phyloP scores from a whole-genome alignment of 2,113 vertebrate genomes.

The Nannospalax galili region DNA sequence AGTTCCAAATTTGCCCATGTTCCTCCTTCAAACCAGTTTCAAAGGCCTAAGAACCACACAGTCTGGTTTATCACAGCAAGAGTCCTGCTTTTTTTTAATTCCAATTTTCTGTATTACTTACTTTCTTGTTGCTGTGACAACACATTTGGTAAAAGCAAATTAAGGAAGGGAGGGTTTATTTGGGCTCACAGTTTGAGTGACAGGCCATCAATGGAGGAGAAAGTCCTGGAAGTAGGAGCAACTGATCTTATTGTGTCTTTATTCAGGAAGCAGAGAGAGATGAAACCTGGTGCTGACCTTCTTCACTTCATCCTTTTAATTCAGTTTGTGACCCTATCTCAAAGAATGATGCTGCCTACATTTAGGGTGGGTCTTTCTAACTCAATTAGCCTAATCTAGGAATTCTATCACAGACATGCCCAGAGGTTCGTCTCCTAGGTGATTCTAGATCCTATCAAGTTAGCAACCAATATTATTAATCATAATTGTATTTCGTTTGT shows the following conservation, averaged over 20 bases:
- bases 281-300: not conserved
- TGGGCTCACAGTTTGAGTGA: not conserved
- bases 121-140: not conserved
- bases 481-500: not conserved
- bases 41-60: not conserved
- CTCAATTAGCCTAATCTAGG: not conserved
- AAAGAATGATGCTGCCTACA: not conserved
- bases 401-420: not conserved
- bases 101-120: not conserved
- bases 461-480: not conserved
- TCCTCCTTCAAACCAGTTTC: not conserved
- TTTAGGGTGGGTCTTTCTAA: not conserved
- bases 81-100: not conserved
- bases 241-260: not conserved
- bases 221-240: too few species aligned
- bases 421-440: not conserved
- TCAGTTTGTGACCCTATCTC: not conserved
- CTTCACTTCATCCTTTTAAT: not conserved
- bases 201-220: too few species aligned
- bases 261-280: not conserved
- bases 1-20: not conserved
- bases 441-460: not conserved
- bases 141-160: not conserved
- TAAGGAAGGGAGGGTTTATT: too few species aligned
- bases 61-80: not conserved